These are phyloP conservation scores for Dendroctonus valens DNA, from an alignment of 1,140 invertebrate species.

Conservation along the genomic window DNA sequence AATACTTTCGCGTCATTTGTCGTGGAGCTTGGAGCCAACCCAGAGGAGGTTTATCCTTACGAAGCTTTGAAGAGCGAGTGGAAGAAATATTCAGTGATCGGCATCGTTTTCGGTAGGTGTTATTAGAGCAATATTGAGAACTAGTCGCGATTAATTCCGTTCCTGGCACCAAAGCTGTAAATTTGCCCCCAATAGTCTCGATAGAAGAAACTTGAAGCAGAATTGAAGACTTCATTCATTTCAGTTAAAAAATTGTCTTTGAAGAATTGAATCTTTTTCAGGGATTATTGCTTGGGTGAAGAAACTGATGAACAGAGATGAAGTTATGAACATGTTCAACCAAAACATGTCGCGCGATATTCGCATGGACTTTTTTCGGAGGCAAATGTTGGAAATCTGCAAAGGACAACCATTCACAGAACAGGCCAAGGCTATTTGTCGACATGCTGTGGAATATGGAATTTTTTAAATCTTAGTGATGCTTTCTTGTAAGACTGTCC, in stretches of 20 bases:
- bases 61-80: slow-evolving; percentile 48
- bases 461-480: slow-evolving; percentile 1
- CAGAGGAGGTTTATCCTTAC: slow-evolving; percentile 52
- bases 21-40: slow-evolving; percentile 48
- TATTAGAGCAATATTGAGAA: too few relatives aligned
- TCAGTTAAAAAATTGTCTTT: too few relatives aligned
- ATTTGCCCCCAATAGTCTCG: too few relatives aligned
- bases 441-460: slow-evolving; percentile 14
- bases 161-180: too few relatives aligned
- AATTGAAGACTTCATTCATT: too few relatives aligned
- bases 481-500: too few relatives aligned
- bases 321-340: neutral
- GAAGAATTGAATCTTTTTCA: neutral
- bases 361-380: neutral
- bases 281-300: slow-evolving; percentile 3
- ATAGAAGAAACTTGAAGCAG: too few relatives aligned
- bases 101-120: slow-evolving; percentile 16
- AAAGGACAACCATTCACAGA: neutral
- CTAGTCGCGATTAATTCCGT: too few relatives aligned
- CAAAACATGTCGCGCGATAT: too few relatives aligned
- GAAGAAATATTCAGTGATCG: slow-evolving; percentile 47
- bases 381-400: neutral
- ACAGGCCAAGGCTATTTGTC: slow-evolving; percentile 1
- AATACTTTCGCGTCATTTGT: slow-evolving; percentile 50
- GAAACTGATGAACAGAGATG: neutral